phyloP scores from a whole-genome alignment of 2,888 invertebrate genomes.

The Palloptera scutellata region DNA sequence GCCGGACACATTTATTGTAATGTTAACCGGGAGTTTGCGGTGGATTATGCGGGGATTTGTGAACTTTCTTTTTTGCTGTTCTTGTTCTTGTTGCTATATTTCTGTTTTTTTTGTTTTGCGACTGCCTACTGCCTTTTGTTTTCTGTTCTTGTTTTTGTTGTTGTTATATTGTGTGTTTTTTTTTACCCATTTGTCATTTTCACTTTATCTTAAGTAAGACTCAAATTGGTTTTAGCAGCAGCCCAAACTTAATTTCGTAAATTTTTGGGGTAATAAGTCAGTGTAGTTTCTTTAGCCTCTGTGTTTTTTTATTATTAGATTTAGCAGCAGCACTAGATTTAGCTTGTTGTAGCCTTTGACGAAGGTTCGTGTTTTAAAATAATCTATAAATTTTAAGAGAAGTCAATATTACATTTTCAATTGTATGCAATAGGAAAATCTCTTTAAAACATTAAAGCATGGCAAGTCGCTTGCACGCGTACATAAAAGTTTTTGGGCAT shows the following conservation, averaged over 20 bases:
- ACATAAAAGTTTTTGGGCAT: no score
- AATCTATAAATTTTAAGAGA: no score
- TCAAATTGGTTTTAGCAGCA: conserved; percentile 28
- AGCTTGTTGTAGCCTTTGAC: no score
- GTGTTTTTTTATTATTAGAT: no score
- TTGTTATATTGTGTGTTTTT: background rate
- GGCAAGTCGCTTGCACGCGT: no score
- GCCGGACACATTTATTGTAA: conserved; percentile 2
- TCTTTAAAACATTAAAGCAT: no score
- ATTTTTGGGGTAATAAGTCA: conserved; percentile 21
- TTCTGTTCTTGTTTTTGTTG: background rate
- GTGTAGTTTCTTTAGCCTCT: conserved; percentile 22
- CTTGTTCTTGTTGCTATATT: background rate
- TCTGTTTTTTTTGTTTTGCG: background rate
- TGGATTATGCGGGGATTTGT: conserved; percentile 10
- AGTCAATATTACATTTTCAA: no score
- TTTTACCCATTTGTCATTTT: conserved; percentile 22
- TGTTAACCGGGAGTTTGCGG: conserved; percentile 2
- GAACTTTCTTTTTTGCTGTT: background rate
- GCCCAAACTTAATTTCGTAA: conserved; percentile 17
- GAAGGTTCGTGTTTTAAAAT: no score
- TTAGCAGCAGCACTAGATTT: no score
- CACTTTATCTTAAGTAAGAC: conserved; percentile 23
- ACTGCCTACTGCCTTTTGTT: background rate
- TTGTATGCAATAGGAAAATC: no score